Evolutionary conservation across 2,888 invertebrate genomes (phyloP).

Genomic region (Xylocampa areola): DNA sequence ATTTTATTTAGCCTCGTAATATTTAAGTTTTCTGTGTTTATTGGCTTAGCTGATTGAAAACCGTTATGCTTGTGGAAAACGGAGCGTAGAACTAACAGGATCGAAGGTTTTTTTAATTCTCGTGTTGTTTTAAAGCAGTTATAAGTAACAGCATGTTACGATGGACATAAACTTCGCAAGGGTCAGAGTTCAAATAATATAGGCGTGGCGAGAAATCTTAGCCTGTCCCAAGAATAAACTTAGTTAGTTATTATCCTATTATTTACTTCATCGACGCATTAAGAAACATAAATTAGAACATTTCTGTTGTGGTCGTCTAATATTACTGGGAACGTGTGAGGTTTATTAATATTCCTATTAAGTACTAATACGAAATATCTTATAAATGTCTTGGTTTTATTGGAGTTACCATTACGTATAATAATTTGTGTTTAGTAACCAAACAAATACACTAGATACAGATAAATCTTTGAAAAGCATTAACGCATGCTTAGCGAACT

Average conservation of each 20-base stretch:
- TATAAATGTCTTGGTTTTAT: not conserved
- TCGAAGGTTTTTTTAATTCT: slow-evolving; percentile 7
- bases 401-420: not conserved
- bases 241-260: slow-evolving; percentile 40
- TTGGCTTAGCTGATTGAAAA: slow-evolving; percentile 20
- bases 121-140: slow-evolving; percentile 24
- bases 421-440: not conserved
- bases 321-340: not conserved
- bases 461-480: too few species aligned
- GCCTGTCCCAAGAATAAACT: slow-evolving; percentile 30
- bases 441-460: not conserved
- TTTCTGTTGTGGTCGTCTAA: slow-evolving; percentile 17
- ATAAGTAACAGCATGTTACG: slow-evolving; percentile 38
- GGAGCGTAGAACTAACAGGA: slow-evolving; percentile 19
- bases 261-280: slow-evolving; percentile 35
- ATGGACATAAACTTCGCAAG: slow-evolving; percentile 35
- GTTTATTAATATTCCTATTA: not conserved
- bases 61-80: slow-evolving; percentile 36
- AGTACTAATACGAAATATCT: not conserved
- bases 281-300: slow-evolving; percentile 35
- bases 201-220: slow-evolving; percentile 45
- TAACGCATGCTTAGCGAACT: too few species aligned
- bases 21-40: slow-evolving; percentile 26
- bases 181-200: slow-evolving; percentile 51
- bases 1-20: slow-evolving; percentile 55